Conservation (phyloP, 2,888 invertebrate genomes). For the Stegana nigrithorax region DNA sequence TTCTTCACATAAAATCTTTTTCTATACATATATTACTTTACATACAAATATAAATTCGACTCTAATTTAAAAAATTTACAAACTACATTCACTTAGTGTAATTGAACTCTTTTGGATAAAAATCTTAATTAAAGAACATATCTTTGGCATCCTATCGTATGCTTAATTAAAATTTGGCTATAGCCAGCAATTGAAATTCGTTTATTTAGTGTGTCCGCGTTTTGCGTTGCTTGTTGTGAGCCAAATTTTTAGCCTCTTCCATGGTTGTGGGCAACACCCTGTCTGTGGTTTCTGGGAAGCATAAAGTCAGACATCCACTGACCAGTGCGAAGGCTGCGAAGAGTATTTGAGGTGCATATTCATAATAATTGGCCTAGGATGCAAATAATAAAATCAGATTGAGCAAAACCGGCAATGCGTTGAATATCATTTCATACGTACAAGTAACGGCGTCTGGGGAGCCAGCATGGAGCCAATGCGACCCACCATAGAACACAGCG, state of each 20-base stretch:
- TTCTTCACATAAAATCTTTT: too few relatives aligned
- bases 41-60: too few relatives aligned
- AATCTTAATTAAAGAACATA: too few relatives aligned
- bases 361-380: slow-evolving; percentile 64
- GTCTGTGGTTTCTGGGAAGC: slow-evolving; percentile 75
- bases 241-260: slow-evolving; percentile 69
- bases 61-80: too few relatives aligned
- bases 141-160: too few relatives aligned
- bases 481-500: slow-evolving; percentile 78
- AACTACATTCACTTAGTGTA: too few relatives aligned
- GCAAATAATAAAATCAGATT: neutral
- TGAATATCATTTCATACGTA: slow-evolving; percentile 31
- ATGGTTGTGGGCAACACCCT: slow-evolving; percentile 74
- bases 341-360: slow-evolving; percentile 71
- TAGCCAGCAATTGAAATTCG: too few relatives aligned
- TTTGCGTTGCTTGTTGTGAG: slow-evolving; percentile 7
- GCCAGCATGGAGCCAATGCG: slow-evolving; percentile 77
- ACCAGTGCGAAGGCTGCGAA: slow-evolving; percentile 73
- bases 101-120: too few relatives aligned
- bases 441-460: slow-evolving; percentile 76
- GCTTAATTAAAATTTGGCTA: too few relatives aligned
- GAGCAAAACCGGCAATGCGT: neutral
- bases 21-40: too few relatives aligned
- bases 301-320: slow-evolving; percentile 72
- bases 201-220: too few relatives aligned